Percentiles rank a stretch among this genome's conserved stretches.
Conservation (phyloP, 2,113 vertebrate genomes). For the Hylia prasina region DNA sequence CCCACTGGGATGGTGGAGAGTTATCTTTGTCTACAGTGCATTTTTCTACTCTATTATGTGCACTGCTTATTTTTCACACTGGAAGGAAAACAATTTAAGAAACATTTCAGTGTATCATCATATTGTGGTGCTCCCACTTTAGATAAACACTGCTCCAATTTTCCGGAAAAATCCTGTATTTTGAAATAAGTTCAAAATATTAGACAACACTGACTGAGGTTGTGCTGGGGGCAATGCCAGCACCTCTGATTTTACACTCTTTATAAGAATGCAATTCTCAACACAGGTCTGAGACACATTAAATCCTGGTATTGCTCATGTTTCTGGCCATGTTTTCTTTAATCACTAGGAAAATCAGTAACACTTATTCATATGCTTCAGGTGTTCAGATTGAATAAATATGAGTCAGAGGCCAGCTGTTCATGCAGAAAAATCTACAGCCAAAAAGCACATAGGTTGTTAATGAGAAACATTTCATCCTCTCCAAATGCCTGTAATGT, state of each 20-base stretch:
- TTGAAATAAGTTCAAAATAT: background rate
- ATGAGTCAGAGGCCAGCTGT: background rate
- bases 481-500: background rate
- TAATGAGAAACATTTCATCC: slow-evolving; percentile 9
- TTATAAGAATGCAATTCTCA: background rate
- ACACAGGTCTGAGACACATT: background rate
- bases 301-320: background rate
- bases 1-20: background rate
- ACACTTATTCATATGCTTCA: background rate
- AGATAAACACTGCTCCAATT: background rate
- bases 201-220: background rate
- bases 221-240: background rate
- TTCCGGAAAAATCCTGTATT: background rate
- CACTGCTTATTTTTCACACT: background rate
- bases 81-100: background rate
- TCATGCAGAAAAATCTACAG: background rate
- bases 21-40: background rate
- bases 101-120: background rate
- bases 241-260: background rate
- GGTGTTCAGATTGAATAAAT: background rate
- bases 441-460: background rate
- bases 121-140: background rate
- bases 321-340: background rate
- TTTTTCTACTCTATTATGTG: background rate
- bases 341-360: background rate